Evolutionary conservation across 2,113 vertebrate genomes (phyloP).

Genomic region (Cichladusa arquata): DNA sequence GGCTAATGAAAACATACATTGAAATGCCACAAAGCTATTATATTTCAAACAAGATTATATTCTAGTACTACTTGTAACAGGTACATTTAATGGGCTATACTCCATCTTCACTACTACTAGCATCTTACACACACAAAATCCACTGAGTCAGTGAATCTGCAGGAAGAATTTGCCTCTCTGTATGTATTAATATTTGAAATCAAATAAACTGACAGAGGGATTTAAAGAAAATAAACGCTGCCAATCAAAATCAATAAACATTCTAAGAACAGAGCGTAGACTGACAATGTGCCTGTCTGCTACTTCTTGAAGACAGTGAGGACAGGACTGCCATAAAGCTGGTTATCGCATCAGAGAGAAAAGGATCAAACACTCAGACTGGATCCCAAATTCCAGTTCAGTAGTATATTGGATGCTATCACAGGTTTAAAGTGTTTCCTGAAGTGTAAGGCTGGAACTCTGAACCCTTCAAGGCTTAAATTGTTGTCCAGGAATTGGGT

Average conservation of each 20-base stretch:
- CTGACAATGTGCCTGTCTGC: neutral
- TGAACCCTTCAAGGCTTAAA: neutral
- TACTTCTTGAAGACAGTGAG: neutral
- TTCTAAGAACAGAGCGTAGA: accelerated
- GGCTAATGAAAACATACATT: neutral
- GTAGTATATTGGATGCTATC: neutral
- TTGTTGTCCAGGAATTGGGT: neutral
- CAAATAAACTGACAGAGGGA: neutral
- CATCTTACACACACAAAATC: neutral
- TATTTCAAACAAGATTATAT: neutral
- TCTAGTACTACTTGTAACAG: neutral
- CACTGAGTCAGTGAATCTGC: neutral
- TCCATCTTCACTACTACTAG: neutral
- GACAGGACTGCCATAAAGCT: neutral
- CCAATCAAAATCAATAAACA: neutral
- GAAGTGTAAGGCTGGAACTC: neutral
- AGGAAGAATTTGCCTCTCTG: neutral
- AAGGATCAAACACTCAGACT: neutral
- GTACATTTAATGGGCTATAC: neutral
- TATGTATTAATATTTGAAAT: neutral
- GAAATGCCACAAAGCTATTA: neutral
- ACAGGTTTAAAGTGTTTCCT: neutral
- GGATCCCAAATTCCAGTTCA: neutral
- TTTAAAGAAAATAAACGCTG: neutral
- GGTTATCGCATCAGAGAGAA: neutral